Percentiles rank a stretch among this genome's conserved stretches.
Evolutionary conservation across 2,113 vertebrate species (phyloP).

Genomic region (Actenoides lindsayi): DNA sequence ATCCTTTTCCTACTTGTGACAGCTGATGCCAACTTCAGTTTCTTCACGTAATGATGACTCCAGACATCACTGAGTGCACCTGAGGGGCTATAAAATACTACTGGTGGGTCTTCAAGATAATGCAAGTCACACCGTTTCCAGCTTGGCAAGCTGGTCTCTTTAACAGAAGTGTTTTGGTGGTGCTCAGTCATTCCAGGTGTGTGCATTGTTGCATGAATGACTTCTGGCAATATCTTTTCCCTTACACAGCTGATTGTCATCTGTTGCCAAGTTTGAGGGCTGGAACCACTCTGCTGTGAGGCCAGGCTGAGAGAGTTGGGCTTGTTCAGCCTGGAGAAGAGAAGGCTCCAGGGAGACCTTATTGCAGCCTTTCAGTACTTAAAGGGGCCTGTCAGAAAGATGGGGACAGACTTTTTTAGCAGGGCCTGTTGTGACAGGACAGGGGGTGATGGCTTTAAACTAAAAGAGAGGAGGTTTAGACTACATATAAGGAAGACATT

Average conservation of each 20-base stretch:
- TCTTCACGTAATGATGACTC: background rate
- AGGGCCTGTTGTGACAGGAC: too few relatives aligned
- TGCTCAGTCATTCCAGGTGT: background rate
- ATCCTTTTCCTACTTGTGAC: background rate
- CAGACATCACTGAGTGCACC: background rate
- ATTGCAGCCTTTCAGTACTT: too few relatives aligned
- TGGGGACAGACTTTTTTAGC: too few relatives aligned
- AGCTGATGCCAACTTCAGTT: background rate
- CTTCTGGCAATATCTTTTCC: background rate
- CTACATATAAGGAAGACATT: too few relatives aligned
- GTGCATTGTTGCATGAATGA: background rate
- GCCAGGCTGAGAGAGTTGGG: too few relatives aligned
- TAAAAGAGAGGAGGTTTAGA: too few relatives aligned
- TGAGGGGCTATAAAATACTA: background rate
- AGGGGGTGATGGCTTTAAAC: too few relatives aligned
- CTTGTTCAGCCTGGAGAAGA: too few relatives aligned
- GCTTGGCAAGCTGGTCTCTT: too few relatives aligned
- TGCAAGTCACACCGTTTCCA: background rate
- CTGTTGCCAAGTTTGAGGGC: background rate
- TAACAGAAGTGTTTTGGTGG: background rate
- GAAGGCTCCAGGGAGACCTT: too few relatives aligned
- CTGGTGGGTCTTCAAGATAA: background rate
- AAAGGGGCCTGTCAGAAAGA: too few relatives aligned
- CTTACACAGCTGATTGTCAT: background rate
- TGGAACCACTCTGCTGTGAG: too few relatives aligned